phyloP scores from a whole-genome alignment of 30 jellyfish, hydroid and myxozoan genomes.

The Aurelia coerulea region DNA sequence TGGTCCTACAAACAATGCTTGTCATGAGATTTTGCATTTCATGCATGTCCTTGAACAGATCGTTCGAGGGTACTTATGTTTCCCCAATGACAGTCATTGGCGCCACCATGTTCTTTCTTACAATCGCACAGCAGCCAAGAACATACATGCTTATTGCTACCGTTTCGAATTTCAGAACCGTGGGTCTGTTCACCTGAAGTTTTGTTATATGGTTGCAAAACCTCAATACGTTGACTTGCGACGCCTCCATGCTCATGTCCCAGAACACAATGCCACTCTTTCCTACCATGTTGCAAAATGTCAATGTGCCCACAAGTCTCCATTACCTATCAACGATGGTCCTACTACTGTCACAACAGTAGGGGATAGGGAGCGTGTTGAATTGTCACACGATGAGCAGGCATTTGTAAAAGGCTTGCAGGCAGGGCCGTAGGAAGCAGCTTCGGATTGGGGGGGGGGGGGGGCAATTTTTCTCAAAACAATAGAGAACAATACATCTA shows the following conservation, averaged over 20 bases:
- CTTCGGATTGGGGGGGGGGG: no score
- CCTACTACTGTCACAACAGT: background rate
- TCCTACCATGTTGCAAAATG: background rate
- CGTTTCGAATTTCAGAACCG: conserved; percentile 52
- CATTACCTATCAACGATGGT: background rate
- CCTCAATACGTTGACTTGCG: background rate
- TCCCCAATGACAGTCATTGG: conserved; percentile 20
- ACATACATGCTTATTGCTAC: conserved; percentile 7
- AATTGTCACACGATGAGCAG: no score
- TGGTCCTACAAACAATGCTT: background rate
- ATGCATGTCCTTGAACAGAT: no score
- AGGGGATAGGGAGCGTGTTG: no score
- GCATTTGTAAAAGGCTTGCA: no score
- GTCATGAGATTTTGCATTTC: background rate
- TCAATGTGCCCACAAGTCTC: background rate
- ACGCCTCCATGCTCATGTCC: background rate
- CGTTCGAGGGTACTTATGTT: background rate
- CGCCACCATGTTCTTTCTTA: background rate
- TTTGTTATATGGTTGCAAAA: conserved; percentile 14
- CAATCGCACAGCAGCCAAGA: background rate
- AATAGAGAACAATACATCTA: no score
- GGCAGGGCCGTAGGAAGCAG: no score
- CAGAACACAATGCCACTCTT: background rate
- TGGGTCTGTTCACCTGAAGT: conserved; percentile 11
- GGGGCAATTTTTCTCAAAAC: no score